Conservation (phyloP, 2,113 vertebrate genomes). For the Spheniscus mendiculus region DNA sequence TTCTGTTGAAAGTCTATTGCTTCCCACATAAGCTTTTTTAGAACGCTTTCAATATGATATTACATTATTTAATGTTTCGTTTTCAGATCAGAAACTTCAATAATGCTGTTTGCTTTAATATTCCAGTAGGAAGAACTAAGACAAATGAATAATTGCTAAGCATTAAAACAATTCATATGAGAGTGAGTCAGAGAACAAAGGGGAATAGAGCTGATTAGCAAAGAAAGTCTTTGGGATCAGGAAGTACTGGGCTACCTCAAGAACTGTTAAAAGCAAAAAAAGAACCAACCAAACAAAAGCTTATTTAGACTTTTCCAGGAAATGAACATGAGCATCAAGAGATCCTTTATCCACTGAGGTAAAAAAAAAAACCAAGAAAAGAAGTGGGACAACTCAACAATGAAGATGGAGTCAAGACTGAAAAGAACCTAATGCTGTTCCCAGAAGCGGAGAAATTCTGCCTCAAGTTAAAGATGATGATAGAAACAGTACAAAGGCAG, state of each 20-base stretch:
- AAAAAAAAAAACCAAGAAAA: neutral
- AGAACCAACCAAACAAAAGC: neutral
- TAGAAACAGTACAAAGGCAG: fast-evolving
- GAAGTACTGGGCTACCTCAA: neutral
- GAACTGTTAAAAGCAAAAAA: neutral
- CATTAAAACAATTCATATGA: neutral
- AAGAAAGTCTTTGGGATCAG: neutral
- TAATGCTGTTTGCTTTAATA: neutral
- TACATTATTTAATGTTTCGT: neutral
- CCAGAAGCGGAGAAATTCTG: neutral
- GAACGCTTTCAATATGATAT: neutral
- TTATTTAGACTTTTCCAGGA: neutral
- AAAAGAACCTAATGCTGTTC: neutral
- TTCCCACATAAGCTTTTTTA: neutral
- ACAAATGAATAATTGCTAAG: neutral
- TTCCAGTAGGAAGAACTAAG: neutral
- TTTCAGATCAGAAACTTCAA: neutral
- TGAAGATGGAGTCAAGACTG: neutral
- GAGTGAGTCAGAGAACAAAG: neutral
- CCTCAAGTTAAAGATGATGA: neutral
- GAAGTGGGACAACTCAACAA: neutral
- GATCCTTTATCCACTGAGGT: neutral
- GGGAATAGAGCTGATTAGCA: neutral
- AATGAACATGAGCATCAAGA: neutral
- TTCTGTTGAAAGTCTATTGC: neutral